Percentiles rank a stretch among this genome's conserved stretches.
Evolutionary conservation across 2,113 vertebrate species (phyloP).

Genomic region (Macaca fascicularis): DNA sequence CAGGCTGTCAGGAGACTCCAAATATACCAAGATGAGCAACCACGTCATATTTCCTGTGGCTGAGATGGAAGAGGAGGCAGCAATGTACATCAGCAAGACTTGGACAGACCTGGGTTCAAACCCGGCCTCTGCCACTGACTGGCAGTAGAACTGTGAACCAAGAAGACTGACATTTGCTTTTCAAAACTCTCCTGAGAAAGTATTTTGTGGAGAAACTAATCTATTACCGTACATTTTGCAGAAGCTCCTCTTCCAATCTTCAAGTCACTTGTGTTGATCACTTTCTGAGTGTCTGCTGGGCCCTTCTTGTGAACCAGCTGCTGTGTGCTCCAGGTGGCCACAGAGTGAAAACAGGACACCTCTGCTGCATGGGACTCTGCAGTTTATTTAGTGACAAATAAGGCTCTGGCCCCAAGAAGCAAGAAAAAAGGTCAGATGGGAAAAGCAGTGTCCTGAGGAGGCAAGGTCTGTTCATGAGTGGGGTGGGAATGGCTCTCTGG

Average conservation of each 20-base stretch:
- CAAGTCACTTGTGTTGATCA: accelerated
- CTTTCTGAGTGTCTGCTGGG: not conserved
- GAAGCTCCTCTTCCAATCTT: not conserved
- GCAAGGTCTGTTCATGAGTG: no score
- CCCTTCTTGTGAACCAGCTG: not conserved
- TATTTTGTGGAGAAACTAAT: not conserved
- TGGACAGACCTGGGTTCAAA: not conserved
- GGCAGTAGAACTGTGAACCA: accelerated
- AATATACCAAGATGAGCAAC: not conserved
- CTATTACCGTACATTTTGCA: not conserved
- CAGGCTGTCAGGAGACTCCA: not conserved
- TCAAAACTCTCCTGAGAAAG: not conserved
- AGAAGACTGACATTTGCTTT: not conserved
- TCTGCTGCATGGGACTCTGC: no score
- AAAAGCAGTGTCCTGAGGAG: no score
- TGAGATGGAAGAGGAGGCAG: accelerated
- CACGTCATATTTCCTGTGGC: accelerated
- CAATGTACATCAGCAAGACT: accelerated
- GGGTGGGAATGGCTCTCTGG: no score
- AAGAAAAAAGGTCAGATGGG: no score
- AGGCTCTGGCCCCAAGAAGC: no score
- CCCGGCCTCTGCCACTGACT: accelerated
- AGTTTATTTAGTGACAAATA: no score
- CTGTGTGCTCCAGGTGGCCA: not conserved
- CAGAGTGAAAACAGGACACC: no score